Evolutionary conservation across 23 tunicate species (phyloP).

Genomic region (Ciona savignyi): DNA sequence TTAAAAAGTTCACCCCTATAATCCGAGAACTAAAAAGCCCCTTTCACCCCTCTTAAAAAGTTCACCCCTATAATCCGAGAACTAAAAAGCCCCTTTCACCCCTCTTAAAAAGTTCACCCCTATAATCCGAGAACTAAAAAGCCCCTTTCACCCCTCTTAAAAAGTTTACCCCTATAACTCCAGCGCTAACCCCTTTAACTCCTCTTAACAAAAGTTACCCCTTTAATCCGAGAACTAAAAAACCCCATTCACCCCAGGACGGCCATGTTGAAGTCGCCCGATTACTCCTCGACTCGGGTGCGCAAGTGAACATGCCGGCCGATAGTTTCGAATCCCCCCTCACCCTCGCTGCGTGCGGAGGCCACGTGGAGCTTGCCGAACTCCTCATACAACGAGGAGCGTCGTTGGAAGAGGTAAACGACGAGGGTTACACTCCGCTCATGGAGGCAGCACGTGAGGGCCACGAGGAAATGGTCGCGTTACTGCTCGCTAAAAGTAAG

Average conservation of each 20-base stretch:
- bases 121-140: no score
- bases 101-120: no score
- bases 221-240: not conserved
- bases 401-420: constrained; percentile 88
- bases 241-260: constrained; percentile 45
- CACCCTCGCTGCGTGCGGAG: constrained; percentile 98
- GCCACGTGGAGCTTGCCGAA: constrained; percentile 87
- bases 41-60: no score
- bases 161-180: no score
- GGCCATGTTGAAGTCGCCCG: constrained; percentile 98
- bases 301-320: constrained; percentile 97
- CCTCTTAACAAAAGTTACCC: no score
- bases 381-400: constrained; percentile 89
- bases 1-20: no score
- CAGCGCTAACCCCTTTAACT: no score
- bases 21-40: no score
- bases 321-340: constrained; percentile 98
- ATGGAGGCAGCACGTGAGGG: constrained; percentile 94
- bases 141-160: no score
- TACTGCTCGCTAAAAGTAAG: constrained; percentile 70
- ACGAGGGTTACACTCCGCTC: constrained; percentile 94
- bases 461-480: constrained; percentile 85
- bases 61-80: no score
- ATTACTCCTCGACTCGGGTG: constrained; percentile 79
- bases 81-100: no score